A percentile compares a stretch with the other conserved stretches of the same genome.
Conservation (phyloP, 2,113 vertebrate genomes). For the Ceyx margarethae region DNA sequence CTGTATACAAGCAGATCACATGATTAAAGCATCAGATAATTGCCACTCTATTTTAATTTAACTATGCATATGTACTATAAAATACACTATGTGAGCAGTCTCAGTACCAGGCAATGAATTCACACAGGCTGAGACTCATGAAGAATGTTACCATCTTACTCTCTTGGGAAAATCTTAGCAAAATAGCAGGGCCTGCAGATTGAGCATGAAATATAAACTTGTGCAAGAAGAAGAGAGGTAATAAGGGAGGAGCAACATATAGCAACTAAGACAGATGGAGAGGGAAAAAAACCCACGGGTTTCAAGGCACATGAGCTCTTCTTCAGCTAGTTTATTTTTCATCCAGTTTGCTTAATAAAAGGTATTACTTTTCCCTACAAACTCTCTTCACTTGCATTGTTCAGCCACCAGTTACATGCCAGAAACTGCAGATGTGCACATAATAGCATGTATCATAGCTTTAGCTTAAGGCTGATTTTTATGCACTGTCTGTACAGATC, state of each 20-base stretch:
- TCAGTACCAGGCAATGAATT: not conserved
- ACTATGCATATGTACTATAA: not conserved
- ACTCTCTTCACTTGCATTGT: not conserved
- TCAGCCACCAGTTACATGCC: not conserved
- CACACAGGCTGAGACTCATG: not conserved
- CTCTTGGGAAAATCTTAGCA: not conserved
- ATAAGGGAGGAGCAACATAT: not conserved
- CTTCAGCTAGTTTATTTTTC: constrained; percentile 40
- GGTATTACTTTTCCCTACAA: constrained; percentile 13
- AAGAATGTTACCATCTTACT: not conserved
- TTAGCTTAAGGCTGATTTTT: not conserved
- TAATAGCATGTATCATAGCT: not conserved
- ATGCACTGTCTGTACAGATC: not conserved
- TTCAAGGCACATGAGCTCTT: not conserved
- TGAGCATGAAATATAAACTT: not conserved
- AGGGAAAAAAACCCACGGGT: not conserved
- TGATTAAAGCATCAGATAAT: not conserved
- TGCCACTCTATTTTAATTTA: not conserved
- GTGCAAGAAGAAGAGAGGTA: not conserved
- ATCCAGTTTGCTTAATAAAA: constrained; percentile 32
- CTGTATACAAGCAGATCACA: not conserved
- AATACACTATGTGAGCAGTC: not conserved
- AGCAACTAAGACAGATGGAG: not conserved
- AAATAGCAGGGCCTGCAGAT: not conserved
- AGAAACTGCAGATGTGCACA: constrained; percentile 26